These are phyloP conservation scores for Ischnura elegans DNA, from an alignment of 2,888 invertebrate genomes.

Conservation along the genomic window DNA sequence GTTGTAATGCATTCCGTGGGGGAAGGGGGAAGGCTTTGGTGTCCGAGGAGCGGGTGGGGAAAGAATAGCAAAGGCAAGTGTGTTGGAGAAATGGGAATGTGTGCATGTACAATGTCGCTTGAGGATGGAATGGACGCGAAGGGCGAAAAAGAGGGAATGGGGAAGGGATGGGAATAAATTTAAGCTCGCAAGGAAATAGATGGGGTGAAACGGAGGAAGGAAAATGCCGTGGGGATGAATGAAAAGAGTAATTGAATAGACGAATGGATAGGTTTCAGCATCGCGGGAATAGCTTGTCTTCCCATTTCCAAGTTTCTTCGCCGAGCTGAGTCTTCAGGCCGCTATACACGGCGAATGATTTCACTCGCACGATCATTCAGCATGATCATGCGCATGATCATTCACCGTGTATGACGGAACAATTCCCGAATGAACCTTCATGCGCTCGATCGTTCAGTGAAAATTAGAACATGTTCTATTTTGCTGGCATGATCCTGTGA, in stretches of 20 bases:
- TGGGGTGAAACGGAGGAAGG: constrained; percentile 4
- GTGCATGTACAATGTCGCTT: neutral
- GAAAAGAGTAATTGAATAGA: constrained; percentile 13
- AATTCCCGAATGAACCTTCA: too few species aligned
- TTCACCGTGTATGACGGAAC: too few species aligned
- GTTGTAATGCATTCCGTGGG: neutral
- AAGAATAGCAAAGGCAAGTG: neutral
- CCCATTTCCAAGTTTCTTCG: neutral
- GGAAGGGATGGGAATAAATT: neutral
- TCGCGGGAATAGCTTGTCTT: neutral
- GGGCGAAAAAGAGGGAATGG: neutral
- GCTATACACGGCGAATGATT: too few species aligned
- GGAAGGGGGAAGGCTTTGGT: neutral
- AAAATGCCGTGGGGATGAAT: neutral
- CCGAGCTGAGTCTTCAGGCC: neutral
- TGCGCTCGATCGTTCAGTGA: too few species aligned
- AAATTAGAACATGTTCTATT: too few species aligned
- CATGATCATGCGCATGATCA: too few species aligned
- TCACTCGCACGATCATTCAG: too few species aligned
- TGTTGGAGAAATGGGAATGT: neutral
- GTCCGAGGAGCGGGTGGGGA: neutral
- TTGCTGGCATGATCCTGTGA: too few species aligned
- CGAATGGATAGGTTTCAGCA: neutral
- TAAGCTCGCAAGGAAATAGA: neutral
- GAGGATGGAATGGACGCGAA: neutral